Evolutionary conservation across 1,140 invertebrate genomes (phyloP), one percentile per base, ranked within the genome.

Genomic region (Drosophila grimshawi): DNA sequence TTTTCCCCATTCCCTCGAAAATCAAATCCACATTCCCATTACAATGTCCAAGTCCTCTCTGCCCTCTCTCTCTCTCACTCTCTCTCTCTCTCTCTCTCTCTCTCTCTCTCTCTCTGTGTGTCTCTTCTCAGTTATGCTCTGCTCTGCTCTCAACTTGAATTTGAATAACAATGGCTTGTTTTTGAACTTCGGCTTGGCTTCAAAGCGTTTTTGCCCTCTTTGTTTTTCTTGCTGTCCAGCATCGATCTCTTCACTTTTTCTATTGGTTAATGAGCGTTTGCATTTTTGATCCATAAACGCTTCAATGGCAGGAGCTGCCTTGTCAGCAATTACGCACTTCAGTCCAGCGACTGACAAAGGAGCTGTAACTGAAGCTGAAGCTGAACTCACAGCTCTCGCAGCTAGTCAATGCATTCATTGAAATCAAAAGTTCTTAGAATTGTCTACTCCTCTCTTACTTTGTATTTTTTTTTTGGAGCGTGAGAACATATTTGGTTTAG

Each of bases 311-410:
- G 81, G 78, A 86, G 81, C 81, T 75, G 75, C 43, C 46, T 61
- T 85, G 86, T 65, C 81, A 85, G 81, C 75, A 89, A 89, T 89
- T 89, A 89, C 75, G 80, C 68, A 90, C 85, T 89, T 85, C 63
- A 89, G 10, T 41, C 32, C 6, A 66, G 56, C 55, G 60, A 35
- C 55, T 72, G 66, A 83, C 80, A 79, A 82, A 80, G 76, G 64
- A 49, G 49, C 48, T 56, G 45, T 29, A 62, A 7, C 19, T 19
- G 19, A 19, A 19, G 19, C 19, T 19, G 19, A 19, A 19, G 19
- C 19, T 19, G 19, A 19, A 19, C 19, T 19, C 19, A 19, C 19
- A 35, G 59, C 19, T 62, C 43, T 35, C 27, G 27, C 29, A 41
- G 64, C 61, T 60, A 88, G 83, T 76, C 81, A 80, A 67, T 62